Evolutionary conservation across 1,140 invertebrate species (phyloP), one percentile per base, ranked within the genome.

Genomic region (Venustaconcha ellipsiformis): DNA sequence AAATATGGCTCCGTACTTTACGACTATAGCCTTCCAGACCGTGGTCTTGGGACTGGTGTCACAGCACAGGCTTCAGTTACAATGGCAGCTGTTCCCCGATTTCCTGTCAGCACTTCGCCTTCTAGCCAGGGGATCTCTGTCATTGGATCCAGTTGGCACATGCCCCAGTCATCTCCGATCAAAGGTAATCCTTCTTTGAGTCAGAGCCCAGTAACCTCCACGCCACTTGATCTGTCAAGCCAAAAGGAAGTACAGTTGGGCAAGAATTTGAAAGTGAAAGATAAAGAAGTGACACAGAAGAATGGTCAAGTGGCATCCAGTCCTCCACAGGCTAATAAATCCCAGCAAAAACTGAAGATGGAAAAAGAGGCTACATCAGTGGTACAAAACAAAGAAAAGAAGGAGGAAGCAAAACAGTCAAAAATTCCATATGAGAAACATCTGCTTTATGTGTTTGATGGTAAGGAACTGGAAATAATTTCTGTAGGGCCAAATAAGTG

Each of bases 381-480:
- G n/a, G 48, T 57, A n/a, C 58, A 74, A 20, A 57, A 57, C 23
- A 26, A 55, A 15, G 75, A 73, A 11, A 76, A 74, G 12, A 72
- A 26, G 14, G 67, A 67, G 20, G 67, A 57, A 67, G 72, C 69
- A 30, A 26, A 23, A 26, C 65, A 67, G 65, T 37, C 67, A 14
- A 84, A 83, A 60, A 67, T 78, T 20, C 79, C 80, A 23, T 88
- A 87, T 74, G 83, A 84, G 64, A 83, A 83, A 74, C 80, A 88
- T 69, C 80, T 87, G 67, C 74, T 88, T 18, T 76, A 71, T 55
- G 20, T 88, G 12, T 85, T 88, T 79, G 84, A 83, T 70, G 86
- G 84, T 48, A 83, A 85, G 60, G 85, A 86, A 67, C 76, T 87
- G n/a, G 87, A 88, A 78, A 88, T 88, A 26, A 86, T 88, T 37